These are phyloP conservation scores for Conus canariensis DNA, from an alignment of 2,888 invertebrate genomes.

Conservation along the genomic window DNA sequence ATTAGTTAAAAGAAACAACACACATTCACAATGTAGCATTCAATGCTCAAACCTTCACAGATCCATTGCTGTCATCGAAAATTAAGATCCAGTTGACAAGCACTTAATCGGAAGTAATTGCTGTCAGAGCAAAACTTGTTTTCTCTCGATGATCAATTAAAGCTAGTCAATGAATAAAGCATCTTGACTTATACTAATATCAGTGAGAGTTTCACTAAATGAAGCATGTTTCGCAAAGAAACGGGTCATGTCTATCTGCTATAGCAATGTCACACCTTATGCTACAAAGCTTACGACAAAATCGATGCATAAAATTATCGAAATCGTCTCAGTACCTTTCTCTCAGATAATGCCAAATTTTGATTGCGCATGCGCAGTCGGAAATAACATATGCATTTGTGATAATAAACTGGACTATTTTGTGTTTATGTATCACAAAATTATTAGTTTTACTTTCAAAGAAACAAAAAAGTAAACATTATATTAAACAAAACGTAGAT, in stretches of 20 bases:
- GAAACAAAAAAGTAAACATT: not conserved
- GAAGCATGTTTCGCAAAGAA: not conserved
- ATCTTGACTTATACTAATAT: not conserved
- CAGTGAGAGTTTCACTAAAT: not conserved
- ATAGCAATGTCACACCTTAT: not conserved
- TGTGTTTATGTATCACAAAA: not conserved
- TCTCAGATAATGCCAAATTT: conserved; percentile 28
- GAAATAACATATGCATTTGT: conserved; percentile 37
- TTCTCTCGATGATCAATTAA: not conserved
- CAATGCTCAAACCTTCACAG: not conserved
- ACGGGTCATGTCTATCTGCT: not conserved
- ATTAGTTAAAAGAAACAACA: too few relatives aligned
- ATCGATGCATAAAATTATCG: conserved; percentile 34
- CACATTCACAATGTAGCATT: too few relatives aligned
- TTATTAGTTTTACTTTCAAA: not conserved
- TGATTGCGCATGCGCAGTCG: conserved; percentile 47
- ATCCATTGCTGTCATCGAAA: conserved; percentile 1
- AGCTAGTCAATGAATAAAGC: not conserved
- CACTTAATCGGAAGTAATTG: not conserved
- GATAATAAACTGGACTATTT: not conserved
- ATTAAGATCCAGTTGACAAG: not conserved
- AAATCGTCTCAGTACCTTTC: conserved; percentile 30
- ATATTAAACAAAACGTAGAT: not conserved
- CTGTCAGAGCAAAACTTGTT: conserved; percentile 9
- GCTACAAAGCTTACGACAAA: conserved; percentile 12